phyloP scores from a whole-genome alignment of 2,797 vertebrate species.

The Thunnus albacares region DNA sequence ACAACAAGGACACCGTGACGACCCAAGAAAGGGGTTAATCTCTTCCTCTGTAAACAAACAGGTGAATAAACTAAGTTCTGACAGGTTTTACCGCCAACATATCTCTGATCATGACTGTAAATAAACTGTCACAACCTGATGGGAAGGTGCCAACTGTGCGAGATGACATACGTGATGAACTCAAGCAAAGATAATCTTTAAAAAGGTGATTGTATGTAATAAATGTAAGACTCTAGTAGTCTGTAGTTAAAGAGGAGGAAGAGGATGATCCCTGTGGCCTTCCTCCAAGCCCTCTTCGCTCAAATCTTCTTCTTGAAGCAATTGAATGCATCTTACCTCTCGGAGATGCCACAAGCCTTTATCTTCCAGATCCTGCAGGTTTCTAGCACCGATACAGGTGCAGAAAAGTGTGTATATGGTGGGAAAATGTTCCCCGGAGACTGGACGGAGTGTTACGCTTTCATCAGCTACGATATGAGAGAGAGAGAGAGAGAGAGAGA shows the following conservation, averaged over 20 bases:
- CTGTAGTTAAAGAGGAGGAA: constrained; percentile 20
- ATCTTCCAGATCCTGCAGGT: constrained; percentile 35
- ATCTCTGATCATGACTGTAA: not conserved
- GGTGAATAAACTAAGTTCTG: not conserved
- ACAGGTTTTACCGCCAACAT: not conserved
- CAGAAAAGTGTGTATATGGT: constrained; percentile 23
- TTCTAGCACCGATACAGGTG: not conserved
- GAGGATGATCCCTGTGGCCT: constrained; percentile 38
- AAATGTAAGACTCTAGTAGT: not conserved
- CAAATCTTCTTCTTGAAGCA: not conserved
- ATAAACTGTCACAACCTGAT: not conserved
- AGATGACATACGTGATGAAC: not conserved
- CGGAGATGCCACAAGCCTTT: not conserved
- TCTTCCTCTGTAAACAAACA: not conserved
- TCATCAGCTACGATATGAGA: constrained; percentile 45
- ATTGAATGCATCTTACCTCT: constrained; percentile 50
- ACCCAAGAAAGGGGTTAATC: not conserved
- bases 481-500: constrained; percentile 61
- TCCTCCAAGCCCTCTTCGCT: not conserved
- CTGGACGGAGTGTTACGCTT: constrained; percentile 9
- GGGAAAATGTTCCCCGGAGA: constrained; percentile 53
- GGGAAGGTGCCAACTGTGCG: not conserved
- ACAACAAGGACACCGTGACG: not conserved
- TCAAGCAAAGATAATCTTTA: not conserved
- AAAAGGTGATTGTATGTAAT: not conserved